phyloP scores from a whole-genome alignment of 2,888 invertebrate species.

The Conus canariensis region DNA sequence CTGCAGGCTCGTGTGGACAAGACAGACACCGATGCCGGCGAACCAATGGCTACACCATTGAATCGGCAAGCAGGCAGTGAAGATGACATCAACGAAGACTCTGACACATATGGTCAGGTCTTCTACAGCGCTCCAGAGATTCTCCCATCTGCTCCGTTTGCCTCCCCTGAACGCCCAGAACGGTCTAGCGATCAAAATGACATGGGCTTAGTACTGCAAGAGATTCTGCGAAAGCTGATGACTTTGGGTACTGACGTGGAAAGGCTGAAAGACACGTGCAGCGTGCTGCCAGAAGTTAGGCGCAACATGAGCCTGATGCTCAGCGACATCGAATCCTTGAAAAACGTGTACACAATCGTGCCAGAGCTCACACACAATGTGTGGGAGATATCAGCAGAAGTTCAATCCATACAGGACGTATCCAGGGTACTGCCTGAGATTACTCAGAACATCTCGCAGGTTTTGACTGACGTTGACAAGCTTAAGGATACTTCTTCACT shows the following conservation, averaged over 20 bases:
- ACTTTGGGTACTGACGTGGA: not conserved
- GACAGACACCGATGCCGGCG: not conserved
- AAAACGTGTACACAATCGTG: not conserved
- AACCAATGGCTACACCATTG: not conserved
- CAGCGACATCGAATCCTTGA: not conserved
- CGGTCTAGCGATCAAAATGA: not conserved
- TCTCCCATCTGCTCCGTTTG: not conserved
- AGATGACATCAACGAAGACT: not conserved
- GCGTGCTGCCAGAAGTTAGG: not conserved
- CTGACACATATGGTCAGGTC: not conserved
- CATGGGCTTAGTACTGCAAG: not conserved
- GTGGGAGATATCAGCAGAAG: not conserved
- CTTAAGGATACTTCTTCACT: not conserved
- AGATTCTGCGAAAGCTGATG: not conserved
- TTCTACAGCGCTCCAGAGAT: not conserved
- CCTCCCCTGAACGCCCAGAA: not conserved
- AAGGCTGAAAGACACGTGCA: not conserved
- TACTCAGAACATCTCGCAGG: not conserved
- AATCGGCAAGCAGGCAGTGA: not conserved
- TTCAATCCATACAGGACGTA: not conserved
- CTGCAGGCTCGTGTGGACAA: not conserved
- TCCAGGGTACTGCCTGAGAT: not conserved
- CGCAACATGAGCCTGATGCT: not conserved
- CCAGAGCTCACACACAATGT: not conserved
- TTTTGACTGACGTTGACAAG: not conserved